A percentile compares a stretch with the other conserved stretches of the same genome.
Conservation (phyloP, 2,888 invertebrate species). For the Pyrgus malvae region DNA sequence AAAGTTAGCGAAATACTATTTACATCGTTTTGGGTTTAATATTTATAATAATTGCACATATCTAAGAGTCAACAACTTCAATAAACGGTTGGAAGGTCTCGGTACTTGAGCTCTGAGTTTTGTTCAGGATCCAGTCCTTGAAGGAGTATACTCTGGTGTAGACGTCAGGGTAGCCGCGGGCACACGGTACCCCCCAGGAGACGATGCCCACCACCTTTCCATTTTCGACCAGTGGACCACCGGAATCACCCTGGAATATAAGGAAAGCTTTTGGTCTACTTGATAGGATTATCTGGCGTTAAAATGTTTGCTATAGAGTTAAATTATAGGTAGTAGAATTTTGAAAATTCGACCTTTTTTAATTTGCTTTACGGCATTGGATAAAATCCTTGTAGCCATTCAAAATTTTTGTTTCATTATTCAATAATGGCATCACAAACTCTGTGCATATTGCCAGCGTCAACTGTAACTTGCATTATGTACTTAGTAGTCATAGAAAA, state of each 20-base stretch:
- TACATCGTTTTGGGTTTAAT: background rate
- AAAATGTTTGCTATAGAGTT: too few relatives aligned
- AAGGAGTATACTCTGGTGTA: conserved; percentile 72
- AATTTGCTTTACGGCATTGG: too few relatives aligned
- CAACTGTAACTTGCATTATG: too few relatives aligned
- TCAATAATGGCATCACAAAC: too few relatives aligned
- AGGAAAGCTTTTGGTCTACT: background rate
- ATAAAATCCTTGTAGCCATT: too few relatives aligned
- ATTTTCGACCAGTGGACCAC: conserved; percentile 71
- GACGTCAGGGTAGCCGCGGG: conserved; percentile 77
- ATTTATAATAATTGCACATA: too few relatives aligned
- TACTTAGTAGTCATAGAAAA: too few relatives aligned
- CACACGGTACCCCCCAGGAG: conserved; percentile 80
- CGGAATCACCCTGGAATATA: conserved; percentile 76
- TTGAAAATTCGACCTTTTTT: too few relatives aligned
- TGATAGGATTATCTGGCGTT: too few relatives aligned
- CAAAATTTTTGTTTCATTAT: too few relatives aligned
- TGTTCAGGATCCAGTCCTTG: conserved; percentile 65
- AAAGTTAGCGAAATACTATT: background rate
- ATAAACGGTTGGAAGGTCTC: background rate
- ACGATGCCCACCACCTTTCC: conserved; percentile 69
- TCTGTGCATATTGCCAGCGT: too few relatives aligned
- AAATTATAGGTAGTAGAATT: too few relatives aligned
- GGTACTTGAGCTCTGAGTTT: conserved; percentile 12
- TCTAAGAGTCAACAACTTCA: background rate